A percentile compares a stretch with the other conserved stretches of the same genome.
phyloP scores from a whole-genome alignment of 2,888 invertebrate species.

The Protonemura montana region DNA sequence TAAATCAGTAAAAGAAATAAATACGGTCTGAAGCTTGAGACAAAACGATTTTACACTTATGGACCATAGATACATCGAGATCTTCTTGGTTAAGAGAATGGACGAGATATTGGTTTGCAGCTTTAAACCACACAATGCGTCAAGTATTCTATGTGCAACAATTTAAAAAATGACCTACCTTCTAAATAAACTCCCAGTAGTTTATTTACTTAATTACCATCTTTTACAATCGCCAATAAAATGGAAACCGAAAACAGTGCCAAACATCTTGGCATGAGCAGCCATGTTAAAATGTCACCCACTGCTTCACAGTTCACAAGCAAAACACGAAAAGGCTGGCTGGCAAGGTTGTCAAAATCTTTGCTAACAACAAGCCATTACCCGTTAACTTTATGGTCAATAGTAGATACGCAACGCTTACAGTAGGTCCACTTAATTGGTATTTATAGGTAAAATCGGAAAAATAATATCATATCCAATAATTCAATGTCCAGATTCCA shows the following conservation, averaged over 20 bases:
- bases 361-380: background rate
- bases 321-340: background rate
- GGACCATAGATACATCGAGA: no score
- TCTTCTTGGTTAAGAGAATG: no score
- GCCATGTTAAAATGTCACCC: slow-evolving; percentile 4
- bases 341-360: slow-evolving; percentile 9
- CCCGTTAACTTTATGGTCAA: background rate
- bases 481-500: background rate
- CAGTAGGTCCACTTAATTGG: background rate
- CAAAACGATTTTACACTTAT: no score
- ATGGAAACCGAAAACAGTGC: background rate
- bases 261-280: background rate
- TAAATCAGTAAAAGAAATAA: no score
- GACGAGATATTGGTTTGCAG: no score
- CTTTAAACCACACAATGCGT: no score
- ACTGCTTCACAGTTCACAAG: background rate
- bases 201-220: background rate
- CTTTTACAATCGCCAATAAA: background rate
- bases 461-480: background rate
- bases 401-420: background rate
- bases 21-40: no score
- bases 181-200: background rate
- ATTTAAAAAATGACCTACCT: background rate
- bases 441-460: background rate
- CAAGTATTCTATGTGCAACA: background rate